These are phyloP conservation scores for Zaprionus africanus DNA, from an alignment of 1,140 invertebrate species.

Conservation along the genomic window DNA sequence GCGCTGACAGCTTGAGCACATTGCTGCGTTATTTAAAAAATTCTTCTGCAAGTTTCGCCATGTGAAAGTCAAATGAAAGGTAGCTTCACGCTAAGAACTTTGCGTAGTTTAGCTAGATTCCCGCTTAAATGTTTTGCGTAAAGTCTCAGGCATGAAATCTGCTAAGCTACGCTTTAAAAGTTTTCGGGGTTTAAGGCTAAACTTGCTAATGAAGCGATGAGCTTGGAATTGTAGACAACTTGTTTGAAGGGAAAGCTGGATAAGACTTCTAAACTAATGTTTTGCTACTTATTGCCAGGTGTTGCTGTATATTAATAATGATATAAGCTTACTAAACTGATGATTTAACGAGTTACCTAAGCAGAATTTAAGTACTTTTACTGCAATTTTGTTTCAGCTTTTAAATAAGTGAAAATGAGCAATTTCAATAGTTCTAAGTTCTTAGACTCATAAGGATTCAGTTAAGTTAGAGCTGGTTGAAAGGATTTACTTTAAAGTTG, in stretches of 20 bases:
- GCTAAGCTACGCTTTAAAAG: background rate
- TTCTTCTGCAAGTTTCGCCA: slow-evolving; percentile 1
- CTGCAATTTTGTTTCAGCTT: background rate
- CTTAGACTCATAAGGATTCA: background rate
- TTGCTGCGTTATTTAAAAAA: background rate
- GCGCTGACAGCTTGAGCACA: slow-evolving; percentile 14
- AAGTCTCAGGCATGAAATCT: background rate
- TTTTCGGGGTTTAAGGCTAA: background rate
- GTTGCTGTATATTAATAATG: background rate
- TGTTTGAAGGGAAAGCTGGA: background rate
- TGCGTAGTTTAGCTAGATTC: background rate
- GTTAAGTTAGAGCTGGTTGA: background rate
- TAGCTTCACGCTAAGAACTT: background rate
- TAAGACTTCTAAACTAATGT: background rate
- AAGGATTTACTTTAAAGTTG: background rate
- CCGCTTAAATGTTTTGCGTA: background rate
- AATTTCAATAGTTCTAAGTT: no score
- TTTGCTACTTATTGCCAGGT: background rate
- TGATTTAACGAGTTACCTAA: background rate
- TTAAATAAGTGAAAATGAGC: no score
- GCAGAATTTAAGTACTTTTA: background rate
- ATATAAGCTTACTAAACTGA: background rate
- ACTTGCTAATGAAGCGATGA: background rate
- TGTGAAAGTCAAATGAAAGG: slow-evolving; percentile 12
- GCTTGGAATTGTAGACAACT: background rate